Evolutionary conservation across 2,888 invertebrate genomes (phyloP).

Genomic region (Tipula confusa): DNA sequence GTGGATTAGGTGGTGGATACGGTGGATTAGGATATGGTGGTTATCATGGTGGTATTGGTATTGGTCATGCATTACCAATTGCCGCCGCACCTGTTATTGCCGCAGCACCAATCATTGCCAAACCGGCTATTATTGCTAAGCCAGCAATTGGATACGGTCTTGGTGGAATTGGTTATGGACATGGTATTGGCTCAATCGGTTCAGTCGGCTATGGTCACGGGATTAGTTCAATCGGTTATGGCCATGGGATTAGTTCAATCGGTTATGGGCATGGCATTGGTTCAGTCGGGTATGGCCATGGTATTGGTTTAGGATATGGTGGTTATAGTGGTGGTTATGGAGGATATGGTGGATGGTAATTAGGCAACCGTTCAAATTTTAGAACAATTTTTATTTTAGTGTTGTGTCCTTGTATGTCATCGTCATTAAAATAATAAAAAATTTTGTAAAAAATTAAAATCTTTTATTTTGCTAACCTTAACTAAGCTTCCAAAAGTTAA

Average conservation of each 20-base stretch:
- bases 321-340: background rate
- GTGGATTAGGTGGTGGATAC: background rate
- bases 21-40: conserved; percentile 29
- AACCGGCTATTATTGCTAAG: background rate
- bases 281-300: background rate
- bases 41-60: background rate
- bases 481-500: too few relatives aligned
- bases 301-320: background rate
- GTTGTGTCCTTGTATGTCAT: background rate
- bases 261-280: background rate
- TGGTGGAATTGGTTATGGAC: background rate
- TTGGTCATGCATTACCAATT: background rate
- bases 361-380: background rate
- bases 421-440: background rate
- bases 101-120: background rate
- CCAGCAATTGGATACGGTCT: background rate
- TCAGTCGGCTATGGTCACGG: background rate
- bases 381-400: background rate
- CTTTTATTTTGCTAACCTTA: too few relatives aligned
- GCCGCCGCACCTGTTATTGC: background rate
- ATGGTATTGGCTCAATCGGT: background rate
- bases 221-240: background rate
- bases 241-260: background rate
- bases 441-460: background rate
- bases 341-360: background rate